These are phyloP conservation scores for Taenioides sp. DNA, from an alignment of 2,797 vertebrate genomes.

Conservation along the genomic window DNA sequence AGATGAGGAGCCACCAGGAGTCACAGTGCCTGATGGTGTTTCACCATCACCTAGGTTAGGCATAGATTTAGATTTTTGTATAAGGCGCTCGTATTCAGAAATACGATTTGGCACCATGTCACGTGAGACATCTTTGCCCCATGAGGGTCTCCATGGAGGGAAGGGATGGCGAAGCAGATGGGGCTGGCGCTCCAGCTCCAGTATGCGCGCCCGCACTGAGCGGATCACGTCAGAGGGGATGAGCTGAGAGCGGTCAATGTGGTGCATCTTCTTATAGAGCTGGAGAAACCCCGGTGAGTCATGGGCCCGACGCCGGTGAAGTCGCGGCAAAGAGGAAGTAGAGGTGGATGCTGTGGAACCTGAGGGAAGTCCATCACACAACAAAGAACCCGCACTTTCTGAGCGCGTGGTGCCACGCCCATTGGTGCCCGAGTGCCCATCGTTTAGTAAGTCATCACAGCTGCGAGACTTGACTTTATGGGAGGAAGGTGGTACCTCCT, in stretches of 20 bases:
- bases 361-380: conserved; percentile 81
- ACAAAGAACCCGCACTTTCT: conserved; percentile 89
- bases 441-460: conserved; percentile 90
- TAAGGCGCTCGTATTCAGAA: conserved; percentile 91
- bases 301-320: conserved; percentile 76
- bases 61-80: conserved; percentile 98
- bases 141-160: conserved; percentile 82
- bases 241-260: conserved; percentile 92
- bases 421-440: conserved; percentile 65
- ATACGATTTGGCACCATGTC: conserved; percentile 94
- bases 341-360: conserved; percentile 44
- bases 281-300: conserved; percentile 92
- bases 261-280: conserved; percentile 98
- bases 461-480: conserved; percentile 93
- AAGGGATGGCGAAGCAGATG: conserved; percentile 76
- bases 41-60: conserved; percentile 90
- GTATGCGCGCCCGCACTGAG: conserved; percentile 91
- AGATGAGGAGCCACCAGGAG: conserved; percentile 83
- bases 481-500: conserved; percentile 68
- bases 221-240: conserved; percentile 93
- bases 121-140: conserved; percentile 88
- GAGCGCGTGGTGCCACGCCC: conserved; percentile 78
- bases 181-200: conserved; percentile 91
- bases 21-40: conserved; percentile 82
- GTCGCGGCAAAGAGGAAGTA: conserved; percentile 58